These are phyloP conservation scores for Anguilla rostrata DNA, from an alignment of 2,113 vertebrate genomes.

Conservation along the genomic window DNA sequence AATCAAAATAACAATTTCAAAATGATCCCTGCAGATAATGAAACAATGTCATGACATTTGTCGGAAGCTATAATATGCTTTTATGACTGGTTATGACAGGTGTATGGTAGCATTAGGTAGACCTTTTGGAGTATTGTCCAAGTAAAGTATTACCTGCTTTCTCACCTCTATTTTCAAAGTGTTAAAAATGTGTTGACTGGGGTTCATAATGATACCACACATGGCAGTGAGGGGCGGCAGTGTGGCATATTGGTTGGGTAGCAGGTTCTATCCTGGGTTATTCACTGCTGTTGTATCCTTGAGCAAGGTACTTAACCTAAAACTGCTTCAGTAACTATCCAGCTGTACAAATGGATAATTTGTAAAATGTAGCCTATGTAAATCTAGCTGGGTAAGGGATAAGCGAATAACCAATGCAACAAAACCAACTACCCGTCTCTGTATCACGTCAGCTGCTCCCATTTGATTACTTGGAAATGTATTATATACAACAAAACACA, in stretches of 20 bases:
- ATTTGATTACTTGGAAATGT: constrained; percentile 3
- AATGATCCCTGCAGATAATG: no score
- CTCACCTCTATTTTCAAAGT: background rate
- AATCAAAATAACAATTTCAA: no score
- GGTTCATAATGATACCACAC: background rate
- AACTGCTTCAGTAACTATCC: background rate
- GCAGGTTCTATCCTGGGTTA: background rate
- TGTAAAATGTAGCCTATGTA: background rate
- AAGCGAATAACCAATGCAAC: background rate
- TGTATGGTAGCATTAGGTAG: constrained; percentile 17
- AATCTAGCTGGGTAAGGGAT: background rate
- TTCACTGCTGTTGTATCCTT: background rate
- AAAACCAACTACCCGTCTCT: background rate
- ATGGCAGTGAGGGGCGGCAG: background rate
- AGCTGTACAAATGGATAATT: background rate
- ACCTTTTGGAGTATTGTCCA: background rate
- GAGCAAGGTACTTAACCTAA: background rate
- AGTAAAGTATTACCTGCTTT: no score
- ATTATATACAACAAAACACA: constrained; percentile 4
- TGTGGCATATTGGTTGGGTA: background rate
- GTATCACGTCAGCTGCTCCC: background rate
- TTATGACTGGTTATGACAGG: no score
- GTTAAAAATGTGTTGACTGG: background rate
- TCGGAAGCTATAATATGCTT: no score
- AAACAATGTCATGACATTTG: no score